Conservation (phyloP, 2,888 invertebrate genomes). For the Apotomis capreana region DNA sequence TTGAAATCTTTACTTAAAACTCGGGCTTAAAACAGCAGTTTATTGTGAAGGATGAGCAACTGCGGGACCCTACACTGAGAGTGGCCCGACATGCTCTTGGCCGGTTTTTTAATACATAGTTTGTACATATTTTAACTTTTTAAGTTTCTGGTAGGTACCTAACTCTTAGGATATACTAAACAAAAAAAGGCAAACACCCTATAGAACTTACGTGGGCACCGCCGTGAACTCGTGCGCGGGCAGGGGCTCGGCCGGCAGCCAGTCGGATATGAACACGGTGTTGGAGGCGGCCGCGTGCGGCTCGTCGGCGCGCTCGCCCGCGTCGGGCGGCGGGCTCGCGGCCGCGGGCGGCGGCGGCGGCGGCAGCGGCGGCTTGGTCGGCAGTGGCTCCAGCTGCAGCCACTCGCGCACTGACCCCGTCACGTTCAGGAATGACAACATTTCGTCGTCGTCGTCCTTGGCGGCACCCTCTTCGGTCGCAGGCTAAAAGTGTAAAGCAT, state of each 20-base stretch:
- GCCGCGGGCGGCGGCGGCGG: slow-evolving; percentile 64
- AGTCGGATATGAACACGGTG: slow-evolving; percentile 75
- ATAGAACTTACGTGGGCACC: slow-evolving; percentile 83
- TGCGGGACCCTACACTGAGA: too few relatives aligned
- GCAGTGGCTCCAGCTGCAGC: slow-evolving; percentile 69
- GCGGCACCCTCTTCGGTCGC: not conserved
- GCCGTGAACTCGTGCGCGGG: slow-evolving; percentile 81
- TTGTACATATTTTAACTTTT: too few relatives aligned
- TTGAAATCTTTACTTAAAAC: too few relatives aligned
- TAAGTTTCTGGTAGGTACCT: too few relatives aligned
- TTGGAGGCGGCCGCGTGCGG: slow-evolving; percentile 47
- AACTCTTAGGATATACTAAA: too few relatives aligned
- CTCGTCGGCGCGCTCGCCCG: slow-evolving; percentile 42
- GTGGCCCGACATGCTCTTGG: too few relatives aligned
- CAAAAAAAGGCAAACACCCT: too few relatives aligned
- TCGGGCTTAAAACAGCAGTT: too few relatives aligned
- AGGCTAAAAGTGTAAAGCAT: not conserved
- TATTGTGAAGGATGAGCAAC: too few relatives aligned
- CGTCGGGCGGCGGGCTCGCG: slow-evolving; percentile 42
- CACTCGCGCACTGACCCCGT: slow-evolving; percentile 70
- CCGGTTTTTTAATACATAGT: too few relatives aligned
- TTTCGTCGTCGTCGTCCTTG: slow-evolving; percentile 53
- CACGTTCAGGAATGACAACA: slow-evolving; percentile 67
- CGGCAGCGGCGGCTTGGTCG: slow-evolving; percentile 59
- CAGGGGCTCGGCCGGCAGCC: slow-evolving; percentile 84